A percentile compares a stretch with the other conserved stretches of the same genome.
Evolutionary conservation across 2,113 vertebrate species (phyloP).

Genomic region (Percopsis transmontana): DNA sequence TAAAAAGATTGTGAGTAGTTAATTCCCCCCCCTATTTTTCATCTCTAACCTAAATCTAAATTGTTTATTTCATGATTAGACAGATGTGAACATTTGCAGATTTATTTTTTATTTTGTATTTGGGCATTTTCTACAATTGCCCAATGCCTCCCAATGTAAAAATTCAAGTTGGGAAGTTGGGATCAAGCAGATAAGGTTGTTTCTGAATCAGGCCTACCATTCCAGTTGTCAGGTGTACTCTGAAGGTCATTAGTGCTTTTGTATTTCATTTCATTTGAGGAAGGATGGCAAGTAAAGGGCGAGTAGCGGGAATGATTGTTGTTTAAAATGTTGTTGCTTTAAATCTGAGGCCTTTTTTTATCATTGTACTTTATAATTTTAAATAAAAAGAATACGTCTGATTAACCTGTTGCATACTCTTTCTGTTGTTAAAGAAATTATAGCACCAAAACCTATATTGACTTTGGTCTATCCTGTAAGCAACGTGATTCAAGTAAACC

Average conservation of each 20-base stretch:
- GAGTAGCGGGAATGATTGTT: not conserved
- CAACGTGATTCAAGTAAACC: not conserved
- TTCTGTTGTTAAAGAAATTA: not conserved
- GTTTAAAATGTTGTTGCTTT: constrained; percentile 26
- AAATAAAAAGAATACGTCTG: constrained; percentile 68
- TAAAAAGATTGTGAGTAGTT: not conserved
- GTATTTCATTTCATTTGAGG: constrained; percentile 39
- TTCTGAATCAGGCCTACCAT: constrained; percentile 51
- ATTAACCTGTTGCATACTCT: constrained; percentile 7
- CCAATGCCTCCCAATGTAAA: not conserved
- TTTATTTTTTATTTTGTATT: constrained; percentile 23
- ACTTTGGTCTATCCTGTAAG: not conserved
- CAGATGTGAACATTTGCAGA: not conserved
- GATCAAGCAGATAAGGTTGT: not conserved
- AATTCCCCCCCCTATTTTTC: not conserved
- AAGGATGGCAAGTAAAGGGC: not conserved
- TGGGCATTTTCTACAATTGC: not conserved
- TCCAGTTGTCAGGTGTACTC: constrained; percentile 40
- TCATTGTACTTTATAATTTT: constrained; percentile 47
- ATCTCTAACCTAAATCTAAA: not conserved
- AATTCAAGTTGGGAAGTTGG: constrained; percentile 5
- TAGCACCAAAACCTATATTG: not conserved
- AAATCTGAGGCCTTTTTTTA: constrained; percentile 4
- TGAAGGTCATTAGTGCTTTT: constrained; percentile 17
- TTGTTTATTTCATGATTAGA: not conserved